Evolutionary conservation across 2,113 vertebrate species (phyloP), one percentile per base, ranked within the genome.

Genomic region (Lichenostomus cassidix): DNA sequence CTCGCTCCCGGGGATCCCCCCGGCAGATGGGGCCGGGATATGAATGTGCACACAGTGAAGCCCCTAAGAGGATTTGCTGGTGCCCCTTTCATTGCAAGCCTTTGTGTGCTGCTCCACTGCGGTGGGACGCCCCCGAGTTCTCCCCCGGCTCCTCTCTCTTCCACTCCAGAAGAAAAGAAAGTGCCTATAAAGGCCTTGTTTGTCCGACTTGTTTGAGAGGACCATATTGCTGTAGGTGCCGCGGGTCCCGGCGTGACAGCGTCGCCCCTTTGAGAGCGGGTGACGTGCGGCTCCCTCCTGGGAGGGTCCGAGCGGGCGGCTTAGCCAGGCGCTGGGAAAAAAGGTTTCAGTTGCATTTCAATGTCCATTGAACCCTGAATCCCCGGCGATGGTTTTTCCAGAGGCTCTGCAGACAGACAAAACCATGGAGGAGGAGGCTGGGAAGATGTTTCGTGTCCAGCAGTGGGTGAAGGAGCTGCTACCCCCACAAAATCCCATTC

Each of bases 31-130:
- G 94, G 84, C 95, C 11, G 55, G 70, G 94, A 6, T 67, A 28
- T 96, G 94, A 97, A 97, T 95, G 94, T 65, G 78, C 89, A 90
- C 82, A 83, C 75, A 96, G 80, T 12, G 67, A 46, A 95, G 95
- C 87, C 95, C 94, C 96, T 97, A 97, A 97, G 97, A 96, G 97
- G 97, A 97, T 97, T 97, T 97, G 94, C 94, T 70, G 83, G 90
- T 19, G 84, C 91, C 95, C 95, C 95, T 97, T 97, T 97, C 94
- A 94, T 95, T 46, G 77, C 42, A 6, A 75, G 73, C 94, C 85
- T 97, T 97, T 97, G 95, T 97, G 55, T n/a, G 88, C 89, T 78
- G 90, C 91, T 94, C 91, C 22, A 5, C 92, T 77, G 87, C 28
- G 9, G 55, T 87, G 91, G 88, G 96, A 97, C 80, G 83, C 94